These are phyloP conservation scores for Margarornis squamiger DNA, from an alignment of 2,797 vertebrate species.

Conservation along the genomic window DNA sequence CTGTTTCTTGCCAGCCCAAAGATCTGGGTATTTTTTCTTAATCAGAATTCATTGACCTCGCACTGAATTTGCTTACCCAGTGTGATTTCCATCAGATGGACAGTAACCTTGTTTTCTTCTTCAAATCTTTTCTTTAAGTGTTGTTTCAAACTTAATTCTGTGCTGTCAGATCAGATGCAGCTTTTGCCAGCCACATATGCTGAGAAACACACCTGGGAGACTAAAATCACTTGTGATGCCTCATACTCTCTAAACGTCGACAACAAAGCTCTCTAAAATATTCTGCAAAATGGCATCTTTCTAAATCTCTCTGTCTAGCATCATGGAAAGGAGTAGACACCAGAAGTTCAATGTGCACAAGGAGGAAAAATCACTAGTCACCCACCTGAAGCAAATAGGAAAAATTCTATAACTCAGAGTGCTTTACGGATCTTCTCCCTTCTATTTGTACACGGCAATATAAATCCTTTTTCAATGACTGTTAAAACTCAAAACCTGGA, in stretches of 20 bases:
- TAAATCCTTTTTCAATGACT: constrained; percentile 42
- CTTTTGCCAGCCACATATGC: constrained; percentile 25
- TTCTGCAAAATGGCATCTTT: constrained; percentile 59
- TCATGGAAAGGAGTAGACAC: neutral
- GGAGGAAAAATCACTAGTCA: neutral
- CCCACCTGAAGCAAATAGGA: constrained; percentile 29
- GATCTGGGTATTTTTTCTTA: neutral
- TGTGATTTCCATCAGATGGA: constrained; percentile 54
- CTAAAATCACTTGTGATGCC: constrained; percentile 53
- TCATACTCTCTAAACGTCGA: constrained; percentile 50
- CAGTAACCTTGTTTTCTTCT: constrained; percentile 52
- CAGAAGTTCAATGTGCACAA: constrained; percentile 3
- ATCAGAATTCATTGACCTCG: constrained; percentile 37
- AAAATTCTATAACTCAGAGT: constrained; percentile 29
- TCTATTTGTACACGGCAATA: neutral
- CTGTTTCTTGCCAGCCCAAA: neutral
- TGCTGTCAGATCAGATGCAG: constrained; percentile 30
- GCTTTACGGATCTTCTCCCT: constrained; percentile 21
- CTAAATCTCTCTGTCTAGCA: constrained; percentile 22
- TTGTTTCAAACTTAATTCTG: constrained; percentile 46
- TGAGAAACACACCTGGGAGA: constrained; percentile 60
- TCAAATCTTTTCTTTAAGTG: constrained; percentile 50
- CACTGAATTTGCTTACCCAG: constrained; percentile 54
- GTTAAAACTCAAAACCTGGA: constrained; percentile 9
- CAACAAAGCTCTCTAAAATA: constrained; percentile 71